Conservation (phyloP, 2,113 vertebrate species). For the Etheostoma spectabile region DNA sequence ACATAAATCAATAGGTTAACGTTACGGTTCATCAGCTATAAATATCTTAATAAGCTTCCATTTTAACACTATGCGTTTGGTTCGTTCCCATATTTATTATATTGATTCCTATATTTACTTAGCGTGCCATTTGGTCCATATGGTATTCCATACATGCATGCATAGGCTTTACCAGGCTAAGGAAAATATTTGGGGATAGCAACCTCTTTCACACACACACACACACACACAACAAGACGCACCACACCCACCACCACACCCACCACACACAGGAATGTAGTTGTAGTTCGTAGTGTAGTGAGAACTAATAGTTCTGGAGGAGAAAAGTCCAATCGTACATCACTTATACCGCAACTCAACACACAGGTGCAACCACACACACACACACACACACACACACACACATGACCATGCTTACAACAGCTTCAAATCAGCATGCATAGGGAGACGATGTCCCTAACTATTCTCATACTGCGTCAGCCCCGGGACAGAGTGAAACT, state of each 20-base stretch:
- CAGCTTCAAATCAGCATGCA: background rate
- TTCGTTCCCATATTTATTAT: background rate
- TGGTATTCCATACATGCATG: background rate
- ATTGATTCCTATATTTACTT: background rate
- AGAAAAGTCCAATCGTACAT: conserved; percentile 11
- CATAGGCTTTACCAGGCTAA: background rate
- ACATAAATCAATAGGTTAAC: no score
- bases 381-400: background rate
- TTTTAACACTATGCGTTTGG: background rate
- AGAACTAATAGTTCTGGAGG: conserved; percentile 4
- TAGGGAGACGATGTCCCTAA: background rate
- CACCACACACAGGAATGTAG: background rate
- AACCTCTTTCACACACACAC: background rate
- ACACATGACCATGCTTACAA: background rate
- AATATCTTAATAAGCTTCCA: no score
- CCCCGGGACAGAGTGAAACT: background rate
- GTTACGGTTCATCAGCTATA: no score
- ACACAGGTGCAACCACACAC: conserved; percentile 16
- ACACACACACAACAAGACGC: background rate
- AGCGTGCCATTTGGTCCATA: background rate
- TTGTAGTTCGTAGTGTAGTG: background rate
- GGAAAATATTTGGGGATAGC: no score
- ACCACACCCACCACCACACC: background rate
- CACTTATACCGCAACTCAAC: conserved; percentile 20
- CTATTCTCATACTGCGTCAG: background rate